Base-by-base conservation (phyloP, 2,113 vertebrate species). In the Acrocephalus arundinaceus region DNA sequence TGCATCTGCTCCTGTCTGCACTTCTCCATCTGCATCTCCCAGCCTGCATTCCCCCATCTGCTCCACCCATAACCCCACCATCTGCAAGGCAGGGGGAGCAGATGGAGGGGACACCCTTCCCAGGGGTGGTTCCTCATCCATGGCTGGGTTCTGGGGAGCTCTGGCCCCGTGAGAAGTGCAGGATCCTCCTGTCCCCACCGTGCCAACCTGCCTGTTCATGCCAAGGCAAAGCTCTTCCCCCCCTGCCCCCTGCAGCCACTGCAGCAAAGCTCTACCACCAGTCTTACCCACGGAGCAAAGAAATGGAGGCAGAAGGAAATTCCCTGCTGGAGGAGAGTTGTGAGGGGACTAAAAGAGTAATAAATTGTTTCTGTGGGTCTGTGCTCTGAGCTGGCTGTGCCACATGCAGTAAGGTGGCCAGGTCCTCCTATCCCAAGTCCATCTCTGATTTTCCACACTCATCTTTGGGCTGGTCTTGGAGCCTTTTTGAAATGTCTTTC, bases 121-220 rank as follows among this genome's bases (percentile, higher is more conserved):
- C 63, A 43, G 27, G 4, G 49, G 39, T 73, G 48, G 48, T 10
- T 80, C 72, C 35, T 39, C 8, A 1, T 23, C 33, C 43, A 27
- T 11, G 0, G 1, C 71, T 13, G 71, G n/a, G 18, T 72, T 35
- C 49, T 91, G 54, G 62, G 79, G 25, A 52, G 58, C 39, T 31
- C 24, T 22, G 0, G 0, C 41, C 37, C 21, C 0, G 0, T 9
- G 12, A 63, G 41, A 80, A 68, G 18, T 1, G 35, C 24, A 45
- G 73, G 43, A 59, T 30, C 27, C 49, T 58, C 24, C 80, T 4
- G 2, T 21, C 49, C 58, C 17, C 27, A 15, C 37, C 49, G 5
- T 0, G 4, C 11, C 55, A 52, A 30, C n/a, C 39, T 55, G 59
- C 54, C 77, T 20, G n/a, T 11, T 41, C 7, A 0, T 15, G 45